Base-by-base conservation (phyloP, 2,797 vertebrate genomes). In the Molossus molossus region DNA sequence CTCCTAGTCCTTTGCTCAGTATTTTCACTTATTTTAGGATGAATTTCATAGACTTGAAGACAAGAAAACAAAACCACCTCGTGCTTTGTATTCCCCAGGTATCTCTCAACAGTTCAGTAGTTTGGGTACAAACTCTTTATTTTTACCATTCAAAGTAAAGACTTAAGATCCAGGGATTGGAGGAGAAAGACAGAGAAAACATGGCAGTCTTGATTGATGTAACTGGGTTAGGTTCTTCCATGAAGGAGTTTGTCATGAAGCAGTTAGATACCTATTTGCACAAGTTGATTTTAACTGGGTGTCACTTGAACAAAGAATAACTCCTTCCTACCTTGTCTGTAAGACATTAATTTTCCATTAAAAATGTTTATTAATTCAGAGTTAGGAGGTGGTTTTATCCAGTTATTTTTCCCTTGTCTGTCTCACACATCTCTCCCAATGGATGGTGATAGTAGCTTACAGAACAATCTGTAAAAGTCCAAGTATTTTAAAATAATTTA, bases 221-320 rank as follows among this genome's bases (percentile, higher is more conserved):
- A 92, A 92, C 77, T 97, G 55, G 92, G 85, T 94, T 96, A 95
- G 55, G 64, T 37, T 95, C 60, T 92, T 94, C 45, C 17, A 58
- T 1, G 11, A 82, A 83, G 87, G 58, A 94, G 4, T 50, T 95
- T 96, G 82, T 85, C 53, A 91, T 70, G 60, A 87, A 91, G 60
- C 11, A 93, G 67, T 62, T 53, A 87, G 27, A 17, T 75, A 90
- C 62, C 45, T 62, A 45, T 58, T 91, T 84, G 17, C 3, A 80
- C n/a, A 94, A 64, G 18, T 58, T 70, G 57, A 89, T 95, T 97
- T 96, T 84, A 95, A 65, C 48, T 37, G 17, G 23, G 21, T 81
- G 60, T 81, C 88, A 90, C 33, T 81, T 6, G 45, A 81, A 92
- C 64, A 94, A 84, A 72, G 57, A 86, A 86, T 91, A 91, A 67